phyloP scores from a whole-genome alignment of 2,113 vertebrate species.

The Lepidothrix coronata region DNA sequence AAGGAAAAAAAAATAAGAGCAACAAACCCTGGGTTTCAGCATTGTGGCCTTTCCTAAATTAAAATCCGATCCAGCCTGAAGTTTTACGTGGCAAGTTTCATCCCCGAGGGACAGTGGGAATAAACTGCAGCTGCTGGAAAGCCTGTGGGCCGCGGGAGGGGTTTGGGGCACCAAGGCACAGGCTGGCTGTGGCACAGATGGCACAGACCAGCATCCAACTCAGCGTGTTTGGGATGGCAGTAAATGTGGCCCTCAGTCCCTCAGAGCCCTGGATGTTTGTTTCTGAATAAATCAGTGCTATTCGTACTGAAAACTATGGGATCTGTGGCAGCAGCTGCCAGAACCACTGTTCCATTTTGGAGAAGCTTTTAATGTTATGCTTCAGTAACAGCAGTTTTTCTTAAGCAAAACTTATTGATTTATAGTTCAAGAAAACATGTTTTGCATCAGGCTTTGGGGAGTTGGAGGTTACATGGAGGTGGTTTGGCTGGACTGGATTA shows the following conservation, averaged over 20 bases:
- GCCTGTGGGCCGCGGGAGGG: not conserved
- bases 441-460: slow-evolving; percentile 21
- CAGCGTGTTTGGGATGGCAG: not conserved
- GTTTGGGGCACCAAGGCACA: not conserved
- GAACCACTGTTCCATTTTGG: not conserved
- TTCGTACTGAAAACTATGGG: not conserved
- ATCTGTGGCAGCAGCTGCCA: not conserved
- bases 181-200: not conserved
- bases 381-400: slow-evolving; percentile 13
- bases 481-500: not conserved
- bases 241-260: not conserved
- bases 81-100: not conserved
- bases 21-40: not conserved
- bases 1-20: not conserved
- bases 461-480: slow-evolving; percentile 24
- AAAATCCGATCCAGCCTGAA: not conserved
- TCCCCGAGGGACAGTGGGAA: not conserved
- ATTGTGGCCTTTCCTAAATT: not conserved
- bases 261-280: not conserved
- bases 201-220: rapidly evolving
- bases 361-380: slow-evolving; percentile 18
- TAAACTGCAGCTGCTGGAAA: not conserved
- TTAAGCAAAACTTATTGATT: slow-evolving; percentile 55
- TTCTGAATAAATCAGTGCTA: not conserved
- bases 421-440: slow-evolving; percentile 12